phyloP scores from a whole-genome alignment of 2,113 vertebrate genomes.

The Corythoichthys intestinalis region DNA sequence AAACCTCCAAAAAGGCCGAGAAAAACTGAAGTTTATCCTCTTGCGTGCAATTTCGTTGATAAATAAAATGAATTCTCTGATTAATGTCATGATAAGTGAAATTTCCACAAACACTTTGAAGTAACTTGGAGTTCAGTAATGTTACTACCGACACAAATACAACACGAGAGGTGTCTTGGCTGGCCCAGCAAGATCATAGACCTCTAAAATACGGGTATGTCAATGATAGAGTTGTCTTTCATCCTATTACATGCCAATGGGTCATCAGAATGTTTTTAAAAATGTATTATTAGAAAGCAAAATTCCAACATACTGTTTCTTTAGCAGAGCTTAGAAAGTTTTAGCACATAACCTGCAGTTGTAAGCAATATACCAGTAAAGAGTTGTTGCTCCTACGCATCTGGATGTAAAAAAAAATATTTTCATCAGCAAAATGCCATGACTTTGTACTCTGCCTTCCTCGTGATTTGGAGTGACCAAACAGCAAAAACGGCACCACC shows the following conservation, averaged over 20 bases:
- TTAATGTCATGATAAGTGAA: too few species aligned
- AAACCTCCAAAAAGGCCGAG: too few species aligned
- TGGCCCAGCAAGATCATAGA: too few species aligned
- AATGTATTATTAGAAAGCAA: background rate
- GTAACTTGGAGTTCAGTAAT: too few species aligned
- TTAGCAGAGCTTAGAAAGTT: background rate
- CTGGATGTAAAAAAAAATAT: conserved; percentile 15
- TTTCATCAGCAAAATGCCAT: conserved; percentile 20
- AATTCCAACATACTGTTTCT: background rate
- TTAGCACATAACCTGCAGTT: background rate
- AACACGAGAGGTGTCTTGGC: too few species aligned
- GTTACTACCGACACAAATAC: too few species aligned
- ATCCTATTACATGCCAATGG: background rate
- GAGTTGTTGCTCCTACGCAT: background rate
- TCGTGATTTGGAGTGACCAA: conserved; percentile 1
- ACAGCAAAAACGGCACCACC: background rate
- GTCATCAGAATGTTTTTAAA: background rate
- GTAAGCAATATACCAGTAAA: background rate
- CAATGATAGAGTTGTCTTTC: too few species aligned
- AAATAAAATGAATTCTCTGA: too few species aligned
- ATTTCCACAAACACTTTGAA: too few species aligned
- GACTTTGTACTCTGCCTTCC: conserved; percentile 13
- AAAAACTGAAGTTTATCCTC: too few species aligned
- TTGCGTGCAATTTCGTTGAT: too few species aligned
- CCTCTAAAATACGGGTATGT: too few species aligned